Conservation (phyloP, 1,140 invertebrate genomes). For the Planococcus citri region DNA sequence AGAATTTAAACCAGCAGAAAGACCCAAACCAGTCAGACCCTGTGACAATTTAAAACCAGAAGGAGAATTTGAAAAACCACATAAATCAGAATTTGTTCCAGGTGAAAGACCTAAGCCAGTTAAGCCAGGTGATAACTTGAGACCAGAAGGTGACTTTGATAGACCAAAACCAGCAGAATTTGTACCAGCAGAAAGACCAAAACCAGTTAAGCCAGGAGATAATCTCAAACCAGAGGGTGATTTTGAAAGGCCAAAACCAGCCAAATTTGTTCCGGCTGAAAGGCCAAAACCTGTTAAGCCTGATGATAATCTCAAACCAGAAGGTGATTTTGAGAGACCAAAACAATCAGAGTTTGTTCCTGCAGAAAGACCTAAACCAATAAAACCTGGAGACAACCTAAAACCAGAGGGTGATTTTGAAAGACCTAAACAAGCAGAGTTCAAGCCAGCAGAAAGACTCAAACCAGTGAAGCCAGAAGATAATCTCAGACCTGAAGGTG, state of each 20-base stretch:
- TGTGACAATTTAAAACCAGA: slow-evolving; percentile 43
- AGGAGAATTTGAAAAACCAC: slow-evolving; percentile 36
- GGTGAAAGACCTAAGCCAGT: too few relatives aligned
- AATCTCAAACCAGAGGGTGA: too few relatives aligned
- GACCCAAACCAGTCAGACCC: slow-evolving; percentile 31
- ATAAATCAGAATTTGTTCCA: too few relatives aligned
- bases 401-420: too few relatives aligned
- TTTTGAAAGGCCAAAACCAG: too few relatives aligned
- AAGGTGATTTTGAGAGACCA: too few relatives aligned
- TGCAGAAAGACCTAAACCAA: slow-evolving; percentile 42
- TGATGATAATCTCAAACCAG: too few relatives aligned
- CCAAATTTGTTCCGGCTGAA: slow-evolving; percentile 29
- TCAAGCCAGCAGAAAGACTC: slow-evolving; percentile 32
- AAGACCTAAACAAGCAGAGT: slow-evolving; percentile 29
- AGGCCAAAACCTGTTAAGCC: slow-evolving; percentile 30
- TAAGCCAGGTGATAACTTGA: too few relatives aligned
- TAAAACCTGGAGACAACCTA: slow-evolving; percentile 44
- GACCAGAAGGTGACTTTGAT: too few relatives aligned
- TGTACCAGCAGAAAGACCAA: slow-evolving; percentile 37
- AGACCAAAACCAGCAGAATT: too few relatives aligned
- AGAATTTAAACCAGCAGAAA: slow-evolving; percentile 29
- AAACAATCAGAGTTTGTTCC: slow-evolving; percentile 30
- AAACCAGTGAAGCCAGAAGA: slow-evolving; percentile 35
- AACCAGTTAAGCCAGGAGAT: slow-evolving; percentile 34
- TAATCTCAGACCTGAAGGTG: too few relatives aligned